Percentiles rank a stretch among this genome's conserved stretches.
These are phyloP conservation scores for Alligator sinensis DNA, from an alignment of 2,113 vertebrate genomes.

Conservation along the genomic window DNA sequence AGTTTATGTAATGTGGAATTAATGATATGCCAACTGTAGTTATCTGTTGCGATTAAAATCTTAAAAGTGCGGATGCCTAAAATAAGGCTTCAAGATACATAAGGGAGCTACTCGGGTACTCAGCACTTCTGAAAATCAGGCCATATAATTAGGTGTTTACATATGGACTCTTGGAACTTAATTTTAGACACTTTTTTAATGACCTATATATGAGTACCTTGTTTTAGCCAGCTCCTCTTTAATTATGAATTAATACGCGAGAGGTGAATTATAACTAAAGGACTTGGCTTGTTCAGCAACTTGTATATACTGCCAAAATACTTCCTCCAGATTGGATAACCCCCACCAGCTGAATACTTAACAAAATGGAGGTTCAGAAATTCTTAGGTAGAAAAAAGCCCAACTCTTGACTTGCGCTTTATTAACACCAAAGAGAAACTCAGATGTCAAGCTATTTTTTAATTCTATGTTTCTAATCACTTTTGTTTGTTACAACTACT, in stretches of 20 bases:
- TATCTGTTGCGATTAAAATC: constrained; percentile 3
- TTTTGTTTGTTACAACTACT: background rate
- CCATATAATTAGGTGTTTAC: constrained; percentile 14
- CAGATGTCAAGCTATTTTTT: too few relatives aligned
- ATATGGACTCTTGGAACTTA: constrained; percentile 43
- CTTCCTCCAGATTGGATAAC: background rate
- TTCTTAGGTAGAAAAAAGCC: background rate
- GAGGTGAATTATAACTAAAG: rapidly evolving
- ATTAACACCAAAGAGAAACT: background rate
- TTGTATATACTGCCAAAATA: background rate
- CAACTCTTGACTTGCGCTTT: background rate
- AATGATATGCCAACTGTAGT: background rate
- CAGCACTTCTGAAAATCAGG: constrained; percentile 34
- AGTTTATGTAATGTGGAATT: constrained; percentile 44
- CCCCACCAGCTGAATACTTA: background rate
- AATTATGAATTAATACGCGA: rapidly evolving
- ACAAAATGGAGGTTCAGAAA: background rate
- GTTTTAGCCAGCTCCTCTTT: background rate
- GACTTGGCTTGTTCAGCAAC: rapidly evolving
- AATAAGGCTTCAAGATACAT: constrained; percentile 32
- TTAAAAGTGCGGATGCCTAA: background rate
- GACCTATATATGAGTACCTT: background rate
- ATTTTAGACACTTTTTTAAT: constrained; percentile 37
- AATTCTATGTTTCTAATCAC: too few relatives aligned
- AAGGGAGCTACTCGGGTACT: constrained; percentile 10